Conservation (phyloP, 2,113 vertebrate species). For the Gopherus flavomarginatus region DNA sequence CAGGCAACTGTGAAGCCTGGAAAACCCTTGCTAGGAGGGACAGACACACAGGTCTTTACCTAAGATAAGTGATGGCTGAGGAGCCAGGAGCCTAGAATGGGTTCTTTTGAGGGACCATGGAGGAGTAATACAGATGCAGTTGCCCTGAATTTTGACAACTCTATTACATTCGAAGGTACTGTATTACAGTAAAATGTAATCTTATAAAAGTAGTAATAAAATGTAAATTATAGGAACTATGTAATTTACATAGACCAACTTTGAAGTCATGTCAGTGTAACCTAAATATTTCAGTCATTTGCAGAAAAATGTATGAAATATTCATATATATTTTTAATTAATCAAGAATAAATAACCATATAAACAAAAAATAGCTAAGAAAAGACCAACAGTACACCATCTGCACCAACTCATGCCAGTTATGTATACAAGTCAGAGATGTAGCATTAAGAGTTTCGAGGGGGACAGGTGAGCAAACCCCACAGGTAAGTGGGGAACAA, state of each 20-base stretch:
- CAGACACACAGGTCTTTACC: too few species aligned
- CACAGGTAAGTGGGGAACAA: too few species aligned
- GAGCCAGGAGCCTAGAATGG: too few species aligned
- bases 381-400: neutral
- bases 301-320: neutral
- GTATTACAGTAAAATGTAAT: neutral
- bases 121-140: too few species aligned
- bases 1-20: too few species aligned
- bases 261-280: slow-evolving; percentile 1
- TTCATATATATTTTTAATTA: neutral
- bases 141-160: neutral
- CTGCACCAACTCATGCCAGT: neutral
- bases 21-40: too few species aligned
- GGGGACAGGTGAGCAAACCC: too few species aligned
- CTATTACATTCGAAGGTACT: neutral
- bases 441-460: neutral
- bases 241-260: neutral
- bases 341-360: neutral
- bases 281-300: neutral
- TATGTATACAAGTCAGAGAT: neutral
- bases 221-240: neutral
- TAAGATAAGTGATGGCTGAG: too few species aligned
- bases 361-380: neutral
- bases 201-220: neutral
- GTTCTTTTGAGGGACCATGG: too few species aligned